Conservation (phyloP, 2,888 invertebrate species). For the Eupithecia insigniata region DNA sequence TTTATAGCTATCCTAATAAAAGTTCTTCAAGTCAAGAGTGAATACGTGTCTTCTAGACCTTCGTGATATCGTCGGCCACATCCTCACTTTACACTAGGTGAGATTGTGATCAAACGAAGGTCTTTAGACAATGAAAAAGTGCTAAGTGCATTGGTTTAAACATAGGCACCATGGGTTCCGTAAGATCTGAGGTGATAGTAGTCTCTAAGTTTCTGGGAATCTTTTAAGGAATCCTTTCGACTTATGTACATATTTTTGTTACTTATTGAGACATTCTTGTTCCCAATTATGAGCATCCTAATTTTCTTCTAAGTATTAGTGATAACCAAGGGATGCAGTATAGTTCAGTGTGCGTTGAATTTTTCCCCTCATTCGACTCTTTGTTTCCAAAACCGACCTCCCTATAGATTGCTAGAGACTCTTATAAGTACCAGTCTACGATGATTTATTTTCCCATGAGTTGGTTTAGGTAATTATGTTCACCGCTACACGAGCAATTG, state of each 20-base stretch:
- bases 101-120: no score
- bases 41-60: no score
- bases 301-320: background rate
- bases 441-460: constrained; percentile 67
- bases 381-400: background rate
- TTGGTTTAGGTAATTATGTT: constrained; percentile 68
- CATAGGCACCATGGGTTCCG: background rate
- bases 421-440: constrained; percentile 11
- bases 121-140: no score
- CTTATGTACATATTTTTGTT: background rate
- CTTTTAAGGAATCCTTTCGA: background rate
- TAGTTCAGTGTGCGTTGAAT: no score
- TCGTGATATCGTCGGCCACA: no score
- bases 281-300: background rate
- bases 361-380: background rate
- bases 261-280: background rate
- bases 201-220: background rate
- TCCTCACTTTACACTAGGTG: no score
- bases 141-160: background rate
- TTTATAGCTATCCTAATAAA: no score
- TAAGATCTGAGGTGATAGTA: background rate
- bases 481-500: constrained; percentile 65
- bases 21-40: no score
- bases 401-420: background rate
- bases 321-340: background rate